phyloP scores from a whole-genome alignment of 2,888 invertebrate species.

The Agrotis puta region DNA sequence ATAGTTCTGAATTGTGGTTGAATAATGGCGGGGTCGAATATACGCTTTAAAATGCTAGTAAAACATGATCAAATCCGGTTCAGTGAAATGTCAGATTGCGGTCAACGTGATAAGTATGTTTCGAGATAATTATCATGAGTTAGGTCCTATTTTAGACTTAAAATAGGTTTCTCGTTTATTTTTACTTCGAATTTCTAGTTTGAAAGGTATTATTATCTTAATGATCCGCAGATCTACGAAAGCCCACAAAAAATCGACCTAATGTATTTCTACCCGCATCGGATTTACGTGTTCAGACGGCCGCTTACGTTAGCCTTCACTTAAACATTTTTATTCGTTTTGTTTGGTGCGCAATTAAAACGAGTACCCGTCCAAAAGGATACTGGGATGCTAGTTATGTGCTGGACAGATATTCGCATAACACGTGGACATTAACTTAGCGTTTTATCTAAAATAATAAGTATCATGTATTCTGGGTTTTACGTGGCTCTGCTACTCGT shows the following conservation, averaged over 20 bases:
- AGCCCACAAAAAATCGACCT: constrained; percentile 43
- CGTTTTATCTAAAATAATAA: constrained; percentile 48
- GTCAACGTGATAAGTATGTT: background rate
- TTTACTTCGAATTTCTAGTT: background rate
- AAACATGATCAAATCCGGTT: constrained; percentile 18
- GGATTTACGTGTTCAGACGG: constrained; percentile 39
- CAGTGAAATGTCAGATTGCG: constrained; percentile 17
- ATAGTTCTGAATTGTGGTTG: constrained; percentile 22
- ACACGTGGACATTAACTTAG: constrained; percentile 28
- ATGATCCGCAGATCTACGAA: constrained; percentile 45
- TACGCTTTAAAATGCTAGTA: constrained; percentile 2
- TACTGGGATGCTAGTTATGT: constrained; percentile 15
- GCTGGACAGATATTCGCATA: constrained; percentile 28
- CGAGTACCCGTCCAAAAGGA: constrained; percentile 34
- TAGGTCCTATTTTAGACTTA: background rate
- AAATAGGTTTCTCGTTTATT: constrained; percentile 12
- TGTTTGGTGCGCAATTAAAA: constrained; percentile 49
- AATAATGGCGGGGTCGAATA: background rate
- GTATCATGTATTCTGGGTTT: constrained; percentile 49
- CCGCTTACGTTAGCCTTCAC: constrained; percentile 38
- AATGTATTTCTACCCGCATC: constrained; percentile 61
- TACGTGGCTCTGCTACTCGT: constrained; percentile 21
- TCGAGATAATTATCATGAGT: background rate
- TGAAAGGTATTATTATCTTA: constrained; percentile 41
- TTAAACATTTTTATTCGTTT: constrained; percentile 48